Evolutionary conservation across 2,797 vertebrate species (phyloP).

Genomic region (Acanthis flammea): DNA sequence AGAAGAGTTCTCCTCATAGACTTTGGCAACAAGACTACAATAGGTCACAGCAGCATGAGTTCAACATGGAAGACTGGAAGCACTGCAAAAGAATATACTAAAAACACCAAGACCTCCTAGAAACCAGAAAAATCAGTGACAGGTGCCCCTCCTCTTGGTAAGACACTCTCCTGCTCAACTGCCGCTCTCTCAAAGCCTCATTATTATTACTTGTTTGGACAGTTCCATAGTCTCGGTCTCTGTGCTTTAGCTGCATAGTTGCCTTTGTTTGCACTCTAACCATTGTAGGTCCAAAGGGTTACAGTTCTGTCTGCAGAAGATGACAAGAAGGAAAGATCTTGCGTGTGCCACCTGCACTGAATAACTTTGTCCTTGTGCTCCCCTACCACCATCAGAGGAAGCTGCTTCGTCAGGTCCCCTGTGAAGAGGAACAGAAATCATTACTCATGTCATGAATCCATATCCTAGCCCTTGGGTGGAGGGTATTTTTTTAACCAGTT

Average conservation of each 20-base stretch:
- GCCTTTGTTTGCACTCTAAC: slow-evolving; percentile 60
- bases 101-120: slow-evolving; percentile 70
- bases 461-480: not conserved
- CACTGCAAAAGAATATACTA: slow-evolving; percentile 73
- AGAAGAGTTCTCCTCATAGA: slow-evolving; percentile 62
- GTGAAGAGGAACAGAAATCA: not conserved
- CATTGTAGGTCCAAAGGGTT: slow-evolving; percentile 88
- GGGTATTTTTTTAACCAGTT: fast-evolving
- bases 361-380: slow-evolving; percentile 98
- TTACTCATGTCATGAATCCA: not conserved
- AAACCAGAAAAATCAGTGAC: slow-evolving; percentile 52
- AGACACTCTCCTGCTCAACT: slow-evolving; percentile 43
- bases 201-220: slow-evolving; percentile 22
- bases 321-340: slow-evolving; percentile 91
- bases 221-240: slow-evolving; percentile 66
- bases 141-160: slow-evolving; percentile 37
- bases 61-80: slow-evolving; percentile 75
- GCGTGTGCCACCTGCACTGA: slow-evolving; percentile 95
- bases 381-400: slow-evolving; percentile 89
- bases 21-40: slow-evolving; percentile 77
- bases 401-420: slow-evolving; percentile 96
- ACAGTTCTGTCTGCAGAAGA: slow-evolving; percentile 97
- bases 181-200: slow-evolving; percentile 44
- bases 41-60: slow-evolving; percentile 76
- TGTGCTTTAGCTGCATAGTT: slow-evolving; percentile 71